Conservation (phyloP, 37 sponge, comb jelly and placozoan genomes). For the Ephydatia muelleri region DNA sequence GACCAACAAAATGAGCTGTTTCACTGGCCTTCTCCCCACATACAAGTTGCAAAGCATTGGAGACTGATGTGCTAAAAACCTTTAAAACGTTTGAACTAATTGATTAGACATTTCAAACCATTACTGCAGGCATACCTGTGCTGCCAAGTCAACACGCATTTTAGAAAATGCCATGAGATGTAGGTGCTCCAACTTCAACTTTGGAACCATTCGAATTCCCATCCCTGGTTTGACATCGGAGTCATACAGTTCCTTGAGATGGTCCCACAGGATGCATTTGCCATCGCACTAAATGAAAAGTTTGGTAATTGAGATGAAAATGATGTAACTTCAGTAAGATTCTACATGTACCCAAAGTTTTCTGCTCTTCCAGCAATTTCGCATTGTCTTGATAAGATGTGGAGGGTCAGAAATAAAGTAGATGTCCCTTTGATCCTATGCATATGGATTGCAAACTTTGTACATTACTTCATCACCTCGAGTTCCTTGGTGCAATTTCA, state of each 20-base stretch:
- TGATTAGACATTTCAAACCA: too few relatives aligned
- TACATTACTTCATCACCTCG: neutral
- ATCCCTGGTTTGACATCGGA: too few relatives aligned
- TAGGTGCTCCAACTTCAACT: slow-evolving; percentile 32
- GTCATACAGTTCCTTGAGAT: too few relatives aligned
- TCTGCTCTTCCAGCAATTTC: slow-evolving; percentile 12
- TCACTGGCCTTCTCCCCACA: too few relatives aligned
- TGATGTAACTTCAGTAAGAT: neutral
- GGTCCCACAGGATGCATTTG: too few relatives aligned
- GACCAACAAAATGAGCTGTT: too few relatives aligned
- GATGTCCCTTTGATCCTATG: neutral
- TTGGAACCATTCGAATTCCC: slow-evolving; percentile 26
- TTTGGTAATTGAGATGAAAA: neutral
- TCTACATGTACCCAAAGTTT: neutral
- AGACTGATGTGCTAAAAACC: too few relatives aligned
- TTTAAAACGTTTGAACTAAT: too few relatives aligned
- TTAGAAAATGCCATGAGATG: too few relatives aligned
- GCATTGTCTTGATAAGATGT: slow-evolving; percentile 1
- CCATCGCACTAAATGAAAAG: too few relatives aligned
- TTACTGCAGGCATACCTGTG: too few relatives aligned
- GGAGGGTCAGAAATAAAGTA: slow-evolving; percentile 16
- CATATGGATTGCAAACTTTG: slow-evolving; percentile 8
- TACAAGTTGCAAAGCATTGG: too few relatives aligned
- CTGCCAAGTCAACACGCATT: slow-evolving; percentile 21
- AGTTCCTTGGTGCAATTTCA: neutral